Conservation (phyloP, 2,888 invertebrate genomes). For the Coecobrya sp. region DNA sequence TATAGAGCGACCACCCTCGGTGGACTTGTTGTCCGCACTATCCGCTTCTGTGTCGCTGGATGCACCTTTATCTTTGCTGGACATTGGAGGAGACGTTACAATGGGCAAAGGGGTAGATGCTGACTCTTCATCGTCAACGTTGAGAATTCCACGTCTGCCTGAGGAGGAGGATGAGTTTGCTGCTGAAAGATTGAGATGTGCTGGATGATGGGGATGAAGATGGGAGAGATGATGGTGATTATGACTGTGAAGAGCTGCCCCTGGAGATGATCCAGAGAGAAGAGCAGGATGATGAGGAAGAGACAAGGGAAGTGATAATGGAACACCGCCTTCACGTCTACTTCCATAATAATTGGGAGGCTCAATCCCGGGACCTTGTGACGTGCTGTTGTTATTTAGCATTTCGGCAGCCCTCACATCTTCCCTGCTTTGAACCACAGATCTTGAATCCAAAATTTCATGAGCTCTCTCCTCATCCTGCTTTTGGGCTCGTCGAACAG, state of each 20-base stretch:
- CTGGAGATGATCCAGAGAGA: slow-evolving; percentile 65
- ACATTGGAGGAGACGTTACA: slow-evolving; percentile 45
- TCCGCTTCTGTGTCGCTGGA: slow-evolving; percentile 65
- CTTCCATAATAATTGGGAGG: slow-evolving; percentile 64
- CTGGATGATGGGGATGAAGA: slow-evolving; percentile 14
- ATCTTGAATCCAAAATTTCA: slow-evolving; percentile 1
- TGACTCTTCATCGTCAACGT: slow-evolving; percentile 39
- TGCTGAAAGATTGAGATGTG: slow-evolving; percentile 28
- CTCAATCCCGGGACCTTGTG: slow-evolving; percentile 84
- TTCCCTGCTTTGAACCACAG: slow-evolving; percentile 93
- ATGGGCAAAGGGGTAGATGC: slow-evolving; percentile 20
- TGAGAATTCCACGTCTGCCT: neutral
- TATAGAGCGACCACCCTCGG: slow-evolving; percentile 42
- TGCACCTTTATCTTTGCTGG: slow-evolving; percentile 23
- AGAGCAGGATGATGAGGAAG: slow-evolving; percentile 51
- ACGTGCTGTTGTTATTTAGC: slow-evolving; percentile 82
- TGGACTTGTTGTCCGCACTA: slow-evolving; percentile 50
- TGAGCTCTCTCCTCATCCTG: slow-evolving; percentile 91
- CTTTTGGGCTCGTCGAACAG: slow-evolving; percentile 93
- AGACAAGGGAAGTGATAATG: slow-evolving; percentile 41
- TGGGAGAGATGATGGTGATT: slow-evolving; percentile 55
- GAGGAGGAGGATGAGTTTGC: neutral
- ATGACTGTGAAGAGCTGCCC: slow-evolving; percentile 52
- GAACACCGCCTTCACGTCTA: slow-evolving; percentile 11
- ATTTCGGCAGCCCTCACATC: slow-evolving; percentile 88